A percentile compares a stretch with the other conserved stretches of the same genome.
Conservation (phyloP, 2,797 vertebrate species). For the Heteromormyrus szaboi region DNA sequence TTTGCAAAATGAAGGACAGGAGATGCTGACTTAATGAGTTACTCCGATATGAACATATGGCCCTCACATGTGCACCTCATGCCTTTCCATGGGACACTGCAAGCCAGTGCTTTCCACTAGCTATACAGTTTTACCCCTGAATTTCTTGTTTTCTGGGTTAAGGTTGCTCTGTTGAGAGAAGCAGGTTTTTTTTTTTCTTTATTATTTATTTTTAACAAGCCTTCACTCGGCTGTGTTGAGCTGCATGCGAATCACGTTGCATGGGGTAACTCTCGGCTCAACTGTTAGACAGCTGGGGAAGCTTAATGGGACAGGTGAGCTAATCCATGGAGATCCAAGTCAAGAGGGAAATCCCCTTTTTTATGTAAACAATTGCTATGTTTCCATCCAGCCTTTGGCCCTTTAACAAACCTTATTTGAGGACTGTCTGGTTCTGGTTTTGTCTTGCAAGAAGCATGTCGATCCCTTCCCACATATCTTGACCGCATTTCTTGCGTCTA, state of each 20-base stretch:
- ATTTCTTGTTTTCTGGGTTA: background rate
- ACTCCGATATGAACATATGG: background rate
- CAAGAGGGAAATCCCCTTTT: background rate
- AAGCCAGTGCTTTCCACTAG: background rate
- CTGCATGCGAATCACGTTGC: constrained; percentile 4
- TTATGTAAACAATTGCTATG: background rate
- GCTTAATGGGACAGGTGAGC: constrained; percentile 1
- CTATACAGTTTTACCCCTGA: background rate
- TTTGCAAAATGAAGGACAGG: background rate
- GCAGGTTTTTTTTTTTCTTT: background rate
- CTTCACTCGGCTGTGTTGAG: background rate
- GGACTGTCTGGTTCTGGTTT: background rate
- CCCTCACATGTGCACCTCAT: background rate
- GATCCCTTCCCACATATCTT: background rate
- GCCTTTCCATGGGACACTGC: background rate
- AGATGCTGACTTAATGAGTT: background rate
- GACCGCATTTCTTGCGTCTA: background rate
- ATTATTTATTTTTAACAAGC: constrained; percentile 4
- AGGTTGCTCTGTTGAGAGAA: background rate
- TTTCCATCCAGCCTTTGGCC: background rate
- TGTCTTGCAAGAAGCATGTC: background rate
- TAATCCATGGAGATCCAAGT: background rate
- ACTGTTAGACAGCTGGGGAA: background rate
- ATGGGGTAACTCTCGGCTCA: background rate
- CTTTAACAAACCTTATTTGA: background rate